phyloP scores from a whole-genome alignment of 1,140 invertebrate species.

The Helicoverpa zea region DNA sequence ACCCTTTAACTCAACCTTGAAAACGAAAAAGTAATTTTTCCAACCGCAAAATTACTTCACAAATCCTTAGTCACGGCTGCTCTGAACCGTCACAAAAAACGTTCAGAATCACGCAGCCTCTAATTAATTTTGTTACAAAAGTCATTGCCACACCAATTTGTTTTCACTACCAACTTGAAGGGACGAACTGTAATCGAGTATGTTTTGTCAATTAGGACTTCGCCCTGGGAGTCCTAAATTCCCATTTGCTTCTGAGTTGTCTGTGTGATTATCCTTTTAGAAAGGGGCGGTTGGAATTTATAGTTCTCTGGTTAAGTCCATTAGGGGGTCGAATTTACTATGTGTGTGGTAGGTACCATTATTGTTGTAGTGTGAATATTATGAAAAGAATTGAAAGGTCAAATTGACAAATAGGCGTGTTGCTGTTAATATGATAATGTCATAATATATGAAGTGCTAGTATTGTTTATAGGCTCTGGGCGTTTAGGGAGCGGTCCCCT shows the following conservation, averaged over 20 bases:
- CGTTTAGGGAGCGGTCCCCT: too few relatives aligned
- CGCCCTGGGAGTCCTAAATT: slow-evolving; percentile 71
- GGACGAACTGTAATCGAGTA: slow-evolving; percentile 61
- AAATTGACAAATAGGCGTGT: not conserved
- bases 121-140: slow-evolving; percentile 56
- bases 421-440: not conserved
- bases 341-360: slow-evolving; percentile 43
- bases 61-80: slow-evolving; percentile 8
- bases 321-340: slow-evolving; percentile 60
- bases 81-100: slow-evolving; percentile 23
- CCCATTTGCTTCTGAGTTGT: slow-evolving; percentile 71
- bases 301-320: slow-evolving; percentile 72
- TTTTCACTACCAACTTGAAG: slow-evolving; percentile 54
- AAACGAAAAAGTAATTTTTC: slow-evolving; percentile 20
- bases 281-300: slow-evolving; percentile 70
- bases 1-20: not conserved
- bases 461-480: too few relatives aligned
- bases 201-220: slow-evolving; percentile 74
- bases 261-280: slow-evolving; percentile 75
- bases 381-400: slow-evolving; percentile 25
- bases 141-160: slow-evolving; percentile 53
- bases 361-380: slow-evolving; percentile 31
- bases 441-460: not conserved
- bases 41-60: slow-evolving; percentile 18
- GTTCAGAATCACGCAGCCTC: slow-evolving; percentile 20